Base-by-base conservation (phyloP, 2,888 invertebrate genomes). In the Dugesia japonica region DNA sequence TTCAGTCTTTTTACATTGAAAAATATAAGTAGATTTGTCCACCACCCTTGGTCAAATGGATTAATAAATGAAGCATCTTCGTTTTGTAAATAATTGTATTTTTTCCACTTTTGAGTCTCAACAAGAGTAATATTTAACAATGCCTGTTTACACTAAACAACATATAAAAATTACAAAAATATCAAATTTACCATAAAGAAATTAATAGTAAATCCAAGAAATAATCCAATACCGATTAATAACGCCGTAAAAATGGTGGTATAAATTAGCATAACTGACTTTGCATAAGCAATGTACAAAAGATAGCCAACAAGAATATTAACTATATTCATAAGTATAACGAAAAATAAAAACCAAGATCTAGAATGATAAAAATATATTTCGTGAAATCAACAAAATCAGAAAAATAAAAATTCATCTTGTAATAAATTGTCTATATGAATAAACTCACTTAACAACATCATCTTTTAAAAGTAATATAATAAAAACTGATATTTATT, bases 41-140 rank as follows among this genome's bases (percentile, higher is more conserved):
- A 87, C 0, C 91, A 89, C 0, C 93, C 93, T 78, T 92, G 87
- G n/a, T 92, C 91, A 83, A 92, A 94, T 0, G 92, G 92, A 86
- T 93, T 94, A 82, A 90, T 89, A 83, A 92, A 93, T 79, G 90
- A 88, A 0, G 93, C 93, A 78, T 90, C 88, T 82, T 91, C 91
- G 83, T 93, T 92, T 76, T 92, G 87, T 79, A 94, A 85, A 83
- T 94, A 93, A 0, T 91, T 90, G 84, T 93, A 93, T 72, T 27
- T 27, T 27, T 20, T 27, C 72, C 72, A 72, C 28, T 23, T 72
- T 15, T 28, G 28, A 4, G 28, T 4, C n/a, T 72, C 72, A 31
- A 31, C 23, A 13, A 31, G 15, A 17, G 72, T 72, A 1, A 72
- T 7, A 31, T 72, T 72, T 4, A 20, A 7, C 20, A 56, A 7